Percentiles rank a stretch among this genome's conserved stretches.
These are phyloP conservation scores for Protosalanx chinensis DNA, from an alignment of 2,797 vertebrate genomes.

Conservation along the genomic window DNA sequence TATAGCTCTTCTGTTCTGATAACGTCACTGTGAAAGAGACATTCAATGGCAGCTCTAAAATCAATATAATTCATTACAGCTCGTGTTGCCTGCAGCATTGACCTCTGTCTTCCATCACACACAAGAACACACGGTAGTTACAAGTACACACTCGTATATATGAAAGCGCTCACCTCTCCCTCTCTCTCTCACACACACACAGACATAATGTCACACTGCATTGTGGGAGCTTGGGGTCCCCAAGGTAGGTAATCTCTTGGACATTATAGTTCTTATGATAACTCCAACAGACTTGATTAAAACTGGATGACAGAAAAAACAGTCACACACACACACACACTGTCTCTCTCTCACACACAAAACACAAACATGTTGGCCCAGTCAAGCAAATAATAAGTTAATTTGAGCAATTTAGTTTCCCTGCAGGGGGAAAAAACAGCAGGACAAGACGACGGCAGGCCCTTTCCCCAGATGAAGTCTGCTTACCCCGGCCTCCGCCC, in stretches of 20 bases:
- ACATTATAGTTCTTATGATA: slow-evolving; percentile 59
- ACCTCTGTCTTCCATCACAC: slow-evolving; percentile 60
- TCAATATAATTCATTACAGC: slow-evolving; percentile 83
- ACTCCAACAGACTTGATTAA: slow-evolving; percentile 74
- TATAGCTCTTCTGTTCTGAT: slow-evolving; percentile 74
- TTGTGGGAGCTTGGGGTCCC: slow-evolving; percentile 48
- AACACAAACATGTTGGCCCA: slow-evolving; percentile 78
- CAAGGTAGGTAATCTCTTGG: slow-evolving; percentile 60
- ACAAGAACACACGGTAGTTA: slow-evolving; percentile 23
- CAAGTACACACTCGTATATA: slow-evolving; percentile 31
- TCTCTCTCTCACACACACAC: not conserved
- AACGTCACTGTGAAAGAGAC: slow-evolving; percentile 71
- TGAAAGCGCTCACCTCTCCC: too few relatives aligned
- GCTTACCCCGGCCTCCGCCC: slow-evolving; percentile 33
- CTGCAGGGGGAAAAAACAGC: slow-evolving; percentile 76
- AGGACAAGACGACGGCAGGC: slow-evolving; percentile 65
- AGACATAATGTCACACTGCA: slow-evolving; percentile 28
- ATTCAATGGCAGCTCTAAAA: slow-evolving; percentile 77
- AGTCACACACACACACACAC: slow-evolving; percentile 48
- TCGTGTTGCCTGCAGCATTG: slow-evolving; percentile 67
- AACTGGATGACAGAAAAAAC: slow-evolving; percentile 32
- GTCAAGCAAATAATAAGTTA: slow-evolving; percentile 86
- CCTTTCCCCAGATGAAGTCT: slow-evolving; percentile 63
- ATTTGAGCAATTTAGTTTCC: slow-evolving; percentile 81
- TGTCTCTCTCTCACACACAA: slow-evolving; percentile 15